These are phyloP conservation scores for Thalassaphorura encarpata DNA, from an alignment of 1,140 invertebrate species.

Conservation along the genomic window DNA sequence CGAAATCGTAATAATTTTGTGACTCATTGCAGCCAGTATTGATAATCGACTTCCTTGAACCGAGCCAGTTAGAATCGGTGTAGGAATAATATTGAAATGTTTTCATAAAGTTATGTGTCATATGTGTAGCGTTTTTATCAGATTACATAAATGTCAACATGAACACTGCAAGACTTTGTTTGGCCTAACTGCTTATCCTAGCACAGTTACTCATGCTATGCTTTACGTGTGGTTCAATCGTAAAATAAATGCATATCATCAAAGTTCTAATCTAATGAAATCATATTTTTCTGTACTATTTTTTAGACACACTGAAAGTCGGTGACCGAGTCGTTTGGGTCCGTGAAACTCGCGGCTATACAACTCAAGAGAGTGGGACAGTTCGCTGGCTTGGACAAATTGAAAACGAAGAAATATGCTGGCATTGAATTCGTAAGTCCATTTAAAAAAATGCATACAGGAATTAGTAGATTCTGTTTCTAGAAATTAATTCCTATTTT, in stretches of 20 bases:
- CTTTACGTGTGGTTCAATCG: not conserved
- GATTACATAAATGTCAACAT: not conserved
- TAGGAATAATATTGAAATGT: not conserved
- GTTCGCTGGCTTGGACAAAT: constrained; percentile 47
- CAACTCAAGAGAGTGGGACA: constrained; percentile 37
- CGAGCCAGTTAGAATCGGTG: not conserved
- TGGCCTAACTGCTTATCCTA: not conserved
- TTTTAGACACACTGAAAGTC: constrained; percentile 29
- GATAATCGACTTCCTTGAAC: not conserved
- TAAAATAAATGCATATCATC: not conserved
- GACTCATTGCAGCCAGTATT: not conserved
- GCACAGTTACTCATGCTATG: not conserved
- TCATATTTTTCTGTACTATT: not conserved
- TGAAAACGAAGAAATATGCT: constrained; percentile 34
- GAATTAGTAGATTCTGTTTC: not conserved
- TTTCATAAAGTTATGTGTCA: not conserved
- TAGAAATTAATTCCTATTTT: not conserved
- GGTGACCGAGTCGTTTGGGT: constrained; percentile 48
- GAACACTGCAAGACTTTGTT: not conserved
- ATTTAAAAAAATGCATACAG: not conserved
- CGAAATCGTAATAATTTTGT: not conserved
- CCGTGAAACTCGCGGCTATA: constrained; percentile 34
- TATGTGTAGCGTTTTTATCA: not conserved
- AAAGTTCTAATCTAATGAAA: not conserved
- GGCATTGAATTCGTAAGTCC: constrained; percentile 50